A percentile compares a stretch with the other conserved stretches of the same genome.
phyloP scores from a whole-genome alignment of 1,140 invertebrate species.

The Philotrypesis tridentata region DNA sequence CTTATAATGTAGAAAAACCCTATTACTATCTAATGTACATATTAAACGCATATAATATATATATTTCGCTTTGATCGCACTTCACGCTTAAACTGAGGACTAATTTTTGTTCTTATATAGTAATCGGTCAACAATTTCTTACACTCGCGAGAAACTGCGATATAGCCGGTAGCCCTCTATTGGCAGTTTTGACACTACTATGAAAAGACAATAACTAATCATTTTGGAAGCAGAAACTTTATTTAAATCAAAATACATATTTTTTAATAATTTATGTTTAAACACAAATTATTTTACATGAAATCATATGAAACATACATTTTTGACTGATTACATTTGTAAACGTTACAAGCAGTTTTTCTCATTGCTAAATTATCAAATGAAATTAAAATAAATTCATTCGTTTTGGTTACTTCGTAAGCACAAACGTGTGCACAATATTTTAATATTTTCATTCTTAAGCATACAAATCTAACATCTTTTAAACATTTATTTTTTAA shows the following conservation, averaged over 20 bases:
- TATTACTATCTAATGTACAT: background rate
- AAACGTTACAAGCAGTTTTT: background rate
- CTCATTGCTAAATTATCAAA: background rate
- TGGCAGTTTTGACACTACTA: background rate
- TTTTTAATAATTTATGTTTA: too few relatives aligned
- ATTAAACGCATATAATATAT: background rate
- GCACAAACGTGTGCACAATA: conserved; percentile 16
- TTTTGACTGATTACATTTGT: background rate
- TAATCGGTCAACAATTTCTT: background rate
- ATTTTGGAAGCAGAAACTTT: background rate
- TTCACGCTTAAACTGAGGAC: background rate
- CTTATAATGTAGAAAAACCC: background rate
- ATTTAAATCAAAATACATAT: too few relatives aligned
- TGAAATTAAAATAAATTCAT: conserved; percentile 7
- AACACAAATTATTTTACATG: conserved; percentile 11
- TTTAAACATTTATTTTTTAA: background rate
- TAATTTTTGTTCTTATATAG: background rate
- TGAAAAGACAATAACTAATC: background rate
- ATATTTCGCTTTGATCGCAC: background rate
- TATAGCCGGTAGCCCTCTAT: background rate
- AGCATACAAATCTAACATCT: conserved; percentile 1
- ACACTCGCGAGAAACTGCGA: background rate
- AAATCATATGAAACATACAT: background rate
- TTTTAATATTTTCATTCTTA: background rate
- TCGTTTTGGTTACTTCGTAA: background rate